Evolutionary conservation across 1,140 invertebrate genomes (phyloP).

Genomic region (Tribolium castaneum): DNA sequence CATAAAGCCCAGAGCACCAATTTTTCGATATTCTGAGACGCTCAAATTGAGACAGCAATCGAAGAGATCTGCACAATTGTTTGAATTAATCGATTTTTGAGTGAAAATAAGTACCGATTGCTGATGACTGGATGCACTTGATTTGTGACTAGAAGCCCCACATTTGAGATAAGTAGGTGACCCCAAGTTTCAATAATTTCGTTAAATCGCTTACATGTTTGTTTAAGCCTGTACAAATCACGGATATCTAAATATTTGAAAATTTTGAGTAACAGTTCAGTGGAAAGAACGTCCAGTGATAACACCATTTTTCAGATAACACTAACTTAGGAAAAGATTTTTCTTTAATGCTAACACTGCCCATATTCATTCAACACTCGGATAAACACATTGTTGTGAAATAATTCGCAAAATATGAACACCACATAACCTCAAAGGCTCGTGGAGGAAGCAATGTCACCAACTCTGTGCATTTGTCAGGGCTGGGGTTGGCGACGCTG

Average conservation of each 20-base stretch:
- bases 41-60: constrained; percentile 46
- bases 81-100: not conserved
- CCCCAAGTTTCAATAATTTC: constrained; percentile 52
- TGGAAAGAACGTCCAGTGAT: constrained; percentile 37
- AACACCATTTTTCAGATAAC: not conserved
- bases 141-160: constrained; percentile 51
- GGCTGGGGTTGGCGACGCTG: no score
- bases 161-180: constrained; percentile 45
- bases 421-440: no score
- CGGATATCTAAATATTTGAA: constrained; percentile 54
- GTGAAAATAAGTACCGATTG: constrained; percentile 42
- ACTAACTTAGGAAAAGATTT: not conserved
- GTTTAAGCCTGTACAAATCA: constrained; percentile 53
- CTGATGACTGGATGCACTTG: constrained; percentile 51
- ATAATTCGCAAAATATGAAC: no score
- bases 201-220: constrained; percentile 52
- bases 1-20: constrained; percentile 55
- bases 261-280: constrained; percentile 55
- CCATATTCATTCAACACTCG: not conserved
- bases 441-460: no score
- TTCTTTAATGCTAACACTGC: not conserved
- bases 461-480: no score
- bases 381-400: no score
- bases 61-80: constrained; percentile 44
- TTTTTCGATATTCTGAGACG: constrained; percentile 54